Conservation (phyloP, 2,888 invertebrate species). For the Heliconius ethilla region DNA sequence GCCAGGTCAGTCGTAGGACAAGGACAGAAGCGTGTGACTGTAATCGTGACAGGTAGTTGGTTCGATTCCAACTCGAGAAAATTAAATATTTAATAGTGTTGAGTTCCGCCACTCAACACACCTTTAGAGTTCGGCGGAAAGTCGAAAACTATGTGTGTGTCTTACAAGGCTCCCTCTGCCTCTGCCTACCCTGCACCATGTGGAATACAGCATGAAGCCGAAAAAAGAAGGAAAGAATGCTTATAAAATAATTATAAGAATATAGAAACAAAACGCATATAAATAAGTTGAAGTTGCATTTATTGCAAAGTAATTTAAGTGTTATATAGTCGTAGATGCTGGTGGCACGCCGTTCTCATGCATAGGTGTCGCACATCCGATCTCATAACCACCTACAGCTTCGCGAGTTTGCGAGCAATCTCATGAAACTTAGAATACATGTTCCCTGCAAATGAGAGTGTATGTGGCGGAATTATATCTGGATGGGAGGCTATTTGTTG, state of each 20-base stretch:
- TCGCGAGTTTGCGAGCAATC: conserved; percentile 17
- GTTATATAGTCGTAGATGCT: not conserved
- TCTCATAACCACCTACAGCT: conserved; percentile 15
- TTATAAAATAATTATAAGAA: not conserved
- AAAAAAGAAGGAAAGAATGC: not conserved
- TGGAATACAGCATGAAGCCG: too few relatives aligned
- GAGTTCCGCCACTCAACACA: too few relatives aligned
- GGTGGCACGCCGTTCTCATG: not conserved
- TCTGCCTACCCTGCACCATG: too few relatives aligned
- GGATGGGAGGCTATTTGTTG: conserved; percentile 5
- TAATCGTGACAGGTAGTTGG: too few relatives aligned
- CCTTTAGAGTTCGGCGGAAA: too few relatives aligned
- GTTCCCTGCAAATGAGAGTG: conserved; percentile 26
- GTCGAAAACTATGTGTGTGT: too few relatives aligned
- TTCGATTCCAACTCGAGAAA: too few relatives aligned
- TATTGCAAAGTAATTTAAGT: conserved; percentile 2
- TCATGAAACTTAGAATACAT: conserved; percentile 28
- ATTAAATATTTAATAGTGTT: too few relatives aligned
- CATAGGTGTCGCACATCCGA: conserved; percentile 9
- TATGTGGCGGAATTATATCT: conserved; percentile 21
- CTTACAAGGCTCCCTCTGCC: too few relatives aligned
- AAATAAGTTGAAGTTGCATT: not conserved
- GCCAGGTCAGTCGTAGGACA: not conserved
- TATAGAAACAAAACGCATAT: not conserved
- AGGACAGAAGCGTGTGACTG: too few relatives aligned